Conservation (phyloP, 2,888 invertebrate species). For the Aspidapion aeneum region DNA sequence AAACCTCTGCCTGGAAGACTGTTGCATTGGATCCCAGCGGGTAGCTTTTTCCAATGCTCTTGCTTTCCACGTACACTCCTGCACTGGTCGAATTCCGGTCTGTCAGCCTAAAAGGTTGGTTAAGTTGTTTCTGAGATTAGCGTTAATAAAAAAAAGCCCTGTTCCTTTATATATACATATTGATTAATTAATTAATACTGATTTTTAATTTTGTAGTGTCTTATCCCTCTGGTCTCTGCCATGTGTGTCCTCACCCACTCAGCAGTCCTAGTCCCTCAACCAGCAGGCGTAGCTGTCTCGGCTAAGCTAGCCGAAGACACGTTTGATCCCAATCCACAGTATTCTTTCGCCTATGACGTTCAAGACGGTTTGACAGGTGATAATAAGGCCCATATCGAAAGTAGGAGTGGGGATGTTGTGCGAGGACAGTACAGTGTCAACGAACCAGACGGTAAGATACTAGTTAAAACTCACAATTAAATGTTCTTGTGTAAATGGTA, state of each 20-base stretch:
- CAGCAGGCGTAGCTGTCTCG: background rate
- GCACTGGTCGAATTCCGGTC: too few species aligned
- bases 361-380: slow-evolving; percentile 54
- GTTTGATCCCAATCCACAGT: slow-evolving; percentile 11
- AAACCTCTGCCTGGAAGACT: too few species aligned
- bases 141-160: too few species aligned
- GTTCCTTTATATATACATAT: background rate
- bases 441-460: slow-evolving; percentile 62
- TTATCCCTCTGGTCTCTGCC: background rate
- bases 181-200: background rate
- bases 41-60: too few species aligned
- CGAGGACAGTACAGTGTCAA: slow-evolving; percentile 60
- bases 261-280: background rate
- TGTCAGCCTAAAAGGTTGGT: too few species aligned
- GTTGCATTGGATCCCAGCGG: too few species aligned
- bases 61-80: too few species aligned
- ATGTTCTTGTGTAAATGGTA: background rate
- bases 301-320: background rate
- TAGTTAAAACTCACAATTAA: background rate
- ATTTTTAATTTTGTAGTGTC: background rate
- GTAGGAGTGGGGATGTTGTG: slow-evolving; percentile 58
- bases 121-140: too few species aligned
- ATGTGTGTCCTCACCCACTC: background rate
- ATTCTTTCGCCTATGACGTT: slow-evolving; percentile 49
- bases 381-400: slow-evolving; percentile 59